These are phyloP conservation scores for Tortricodes alternella DNA, from an alignment of 2,888 invertebrate species.

Conservation along the genomic window DNA sequence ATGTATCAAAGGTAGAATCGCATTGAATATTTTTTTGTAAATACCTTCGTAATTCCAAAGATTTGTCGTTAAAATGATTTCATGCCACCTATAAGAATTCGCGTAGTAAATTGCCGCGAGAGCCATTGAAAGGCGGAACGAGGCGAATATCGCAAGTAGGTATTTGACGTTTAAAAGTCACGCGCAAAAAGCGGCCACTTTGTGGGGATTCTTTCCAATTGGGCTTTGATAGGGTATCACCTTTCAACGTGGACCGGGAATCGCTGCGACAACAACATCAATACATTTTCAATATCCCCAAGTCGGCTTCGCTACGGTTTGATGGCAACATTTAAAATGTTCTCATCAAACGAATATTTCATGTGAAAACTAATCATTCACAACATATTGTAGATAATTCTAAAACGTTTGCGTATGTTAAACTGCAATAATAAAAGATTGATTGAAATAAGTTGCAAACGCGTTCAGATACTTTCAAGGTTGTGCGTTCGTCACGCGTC, in stretches of 20 bases:
- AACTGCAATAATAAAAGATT: no score
- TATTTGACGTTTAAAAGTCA: slow-evolving; percentile 48
- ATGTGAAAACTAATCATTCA: background rate
- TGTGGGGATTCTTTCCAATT: slow-evolving; percentile 72
- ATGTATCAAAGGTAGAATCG: slow-evolving; percentile 20
- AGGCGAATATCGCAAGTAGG: slow-evolving; percentile 33
- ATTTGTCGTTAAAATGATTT: slow-evolving; percentile 22
- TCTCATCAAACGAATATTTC: background rate
- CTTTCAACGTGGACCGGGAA: slow-evolving; percentile 50
- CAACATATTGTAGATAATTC: background rate
- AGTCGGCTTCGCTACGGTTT: slow-evolving; percentile 13
- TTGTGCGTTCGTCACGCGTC: slow-evolving; percentile 17
- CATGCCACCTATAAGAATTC: slow-evolving; percentile 16
- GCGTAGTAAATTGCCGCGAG: slow-evolving; percentile 20
- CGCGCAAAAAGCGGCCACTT: slow-evolving; percentile 47
- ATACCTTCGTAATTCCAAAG: slow-evolving; percentile 11
- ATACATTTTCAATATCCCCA: slow-evolving; percentile 43
- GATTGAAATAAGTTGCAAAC: background rate
- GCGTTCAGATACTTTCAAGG: background rate
- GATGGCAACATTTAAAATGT: slow-evolving; percentile 1
- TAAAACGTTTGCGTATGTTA: background rate
- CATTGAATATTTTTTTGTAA: slow-evolving; percentile 13
- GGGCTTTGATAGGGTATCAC: slow-evolving; percentile 62
- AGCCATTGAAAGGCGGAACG: slow-evolving; percentile 31
- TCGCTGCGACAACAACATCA: slow-evolving; percentile 52